A percentile compares a stretch with the other conserved stretches of the same genome.
Conservation (phyloP, 2,888 invertebrate species). For the Acleris sparsana region DNA sequence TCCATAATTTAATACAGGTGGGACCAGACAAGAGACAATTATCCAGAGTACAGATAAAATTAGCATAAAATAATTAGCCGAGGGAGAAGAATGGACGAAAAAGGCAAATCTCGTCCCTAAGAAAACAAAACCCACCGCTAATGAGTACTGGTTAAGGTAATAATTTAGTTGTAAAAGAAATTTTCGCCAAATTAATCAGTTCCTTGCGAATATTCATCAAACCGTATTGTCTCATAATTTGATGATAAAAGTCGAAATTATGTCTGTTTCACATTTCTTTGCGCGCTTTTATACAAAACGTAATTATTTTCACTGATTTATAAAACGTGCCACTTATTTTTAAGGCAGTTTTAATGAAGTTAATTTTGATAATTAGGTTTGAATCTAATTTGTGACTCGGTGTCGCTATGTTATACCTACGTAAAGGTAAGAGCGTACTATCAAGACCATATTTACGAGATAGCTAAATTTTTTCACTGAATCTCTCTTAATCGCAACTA, state of each 20-base stretch:
- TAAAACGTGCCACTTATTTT: too few relatives aligned
- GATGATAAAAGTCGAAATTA: not conserved
- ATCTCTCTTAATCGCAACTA: too few relatives aligned
- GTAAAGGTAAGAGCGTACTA: too few relatives aligned
- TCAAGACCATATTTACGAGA: too few relatives aligned
- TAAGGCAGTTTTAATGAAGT: too few relatives aligned
- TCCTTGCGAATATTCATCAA: not conserved
- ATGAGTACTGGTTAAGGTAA: constrained; percentile 66
- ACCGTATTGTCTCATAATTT: constrained; percentile 3
- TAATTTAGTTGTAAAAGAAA: constrained; percentile 57
- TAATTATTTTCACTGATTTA: too few relatives aligned
- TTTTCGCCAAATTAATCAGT: constrained; percentile 40
- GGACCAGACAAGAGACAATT: constrained; percentile 48
- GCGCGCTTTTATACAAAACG: not conserved
- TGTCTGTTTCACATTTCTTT: not conserved
- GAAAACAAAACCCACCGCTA: constrained; percentile 65
- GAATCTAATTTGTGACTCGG: too few relatives aligned
- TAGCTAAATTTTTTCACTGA: too few relatives aligned
- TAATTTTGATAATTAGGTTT: too few relatives aligned
- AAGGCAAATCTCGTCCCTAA: constrained; percentile 48
- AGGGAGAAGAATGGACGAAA: constrained; percentile 49
- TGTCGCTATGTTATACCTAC: too few relatives aligned
- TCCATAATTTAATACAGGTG: constrained; percentile 25
- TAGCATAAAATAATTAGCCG: constrained; percentile 70
- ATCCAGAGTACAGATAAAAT: constrained; percentile 55